Percentiles rank a stretch among this genome's conserved stretches.
Evolutionary conservation across 2,797 vertebrate genomes (phyloP).

Genomic region (Pseudomugil tenellus): DNA sequence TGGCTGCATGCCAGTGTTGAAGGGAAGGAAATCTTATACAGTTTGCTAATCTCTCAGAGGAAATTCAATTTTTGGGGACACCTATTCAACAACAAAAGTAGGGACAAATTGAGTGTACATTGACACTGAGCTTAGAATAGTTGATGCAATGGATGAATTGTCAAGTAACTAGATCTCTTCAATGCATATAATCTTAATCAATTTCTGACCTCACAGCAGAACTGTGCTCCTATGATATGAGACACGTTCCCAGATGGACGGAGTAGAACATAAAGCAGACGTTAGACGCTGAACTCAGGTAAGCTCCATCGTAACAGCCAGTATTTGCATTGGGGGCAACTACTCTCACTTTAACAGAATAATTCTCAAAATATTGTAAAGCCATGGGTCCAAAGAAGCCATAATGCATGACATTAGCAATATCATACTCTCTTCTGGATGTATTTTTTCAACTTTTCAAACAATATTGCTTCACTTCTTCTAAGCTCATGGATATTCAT

Average conservation of each 20-base stretch:
- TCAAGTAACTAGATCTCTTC: slow-evolving; percentile 73
- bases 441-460: not conserved
- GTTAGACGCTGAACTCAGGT: slow-evolving; percentile 69
- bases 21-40: slow-evolving; percentile 38
- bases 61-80: slow-evolving; percentile 51
- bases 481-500: not conserved
- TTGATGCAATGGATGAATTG: slow-evolving; percentile 58
- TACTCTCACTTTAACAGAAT: slow-evolving; percentile 6
- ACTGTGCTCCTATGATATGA: slow-evolving; percentile 69
- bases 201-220: slow-evolving; percentile 65
- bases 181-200: slow-evolving; percentile 70
- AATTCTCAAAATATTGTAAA: not conserved
- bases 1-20: slow-evolving; percentile 30
- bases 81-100: slow-evolving; percentile 35
- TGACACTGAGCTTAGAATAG: slow-evolving; percentile 29
- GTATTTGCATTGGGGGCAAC: no score
- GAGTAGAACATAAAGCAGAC: slow-evolving; percentile 70
- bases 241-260: slow-evolving; percentile 74
- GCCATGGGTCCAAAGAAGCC: not conserved
- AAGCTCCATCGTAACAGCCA: slow-evolving; percentile 36
- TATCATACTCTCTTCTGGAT: not conserved
- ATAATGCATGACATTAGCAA: not conserved
- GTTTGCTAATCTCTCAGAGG: slow-evolving; percentile 50
- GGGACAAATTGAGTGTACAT: slow-evolving; percentile 18
- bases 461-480: not conserved